phyloP scores from a whole-genome alignment of 2,113 vertebrate species.

The Parus major region DNA sequence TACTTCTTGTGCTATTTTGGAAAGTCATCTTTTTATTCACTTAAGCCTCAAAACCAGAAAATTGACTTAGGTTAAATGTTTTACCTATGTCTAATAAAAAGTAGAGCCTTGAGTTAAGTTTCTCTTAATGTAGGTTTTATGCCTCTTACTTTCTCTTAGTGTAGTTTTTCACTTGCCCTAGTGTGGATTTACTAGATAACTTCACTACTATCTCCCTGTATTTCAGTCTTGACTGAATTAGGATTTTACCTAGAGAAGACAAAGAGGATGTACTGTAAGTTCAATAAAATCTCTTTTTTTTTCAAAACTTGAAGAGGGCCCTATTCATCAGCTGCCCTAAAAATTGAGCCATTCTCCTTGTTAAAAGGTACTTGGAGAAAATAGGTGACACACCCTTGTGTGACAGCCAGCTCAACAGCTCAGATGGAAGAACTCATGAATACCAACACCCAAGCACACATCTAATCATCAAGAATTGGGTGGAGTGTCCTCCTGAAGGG shows the following conservation, averaged over 20 bases:
- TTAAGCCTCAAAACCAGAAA: neutral
- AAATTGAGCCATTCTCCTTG: neutral
- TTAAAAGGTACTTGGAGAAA: neutral
- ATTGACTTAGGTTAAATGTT: neutral
- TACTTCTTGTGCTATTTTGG: neutral
- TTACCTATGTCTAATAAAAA: neutral
- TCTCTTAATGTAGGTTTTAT: neutral
- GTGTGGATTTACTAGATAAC: neutral
- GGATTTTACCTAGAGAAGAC: neutral
- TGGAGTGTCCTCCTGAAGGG: neutral
- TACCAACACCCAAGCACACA: neutral
- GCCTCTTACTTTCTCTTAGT: neutral
- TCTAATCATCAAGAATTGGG: neutral
- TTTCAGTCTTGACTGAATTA: neutral
- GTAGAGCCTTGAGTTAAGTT: neutral
- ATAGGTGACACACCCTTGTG: accelerated
- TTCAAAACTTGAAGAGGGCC: neutral
- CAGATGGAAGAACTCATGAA: neutral
- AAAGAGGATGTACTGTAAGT: neutral
- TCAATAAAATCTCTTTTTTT: neutral
- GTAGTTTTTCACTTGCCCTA: neutral
- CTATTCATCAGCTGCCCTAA: neutral
- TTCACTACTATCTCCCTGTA: neutral
- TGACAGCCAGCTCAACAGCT: neutral
- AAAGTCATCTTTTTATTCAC: neutral